These are phyloP conservation scores for Artibeus jamaicensis DNA, from an alignment of 2,797 vertebrate genomes.

Conservation along the genomic window DNA sequence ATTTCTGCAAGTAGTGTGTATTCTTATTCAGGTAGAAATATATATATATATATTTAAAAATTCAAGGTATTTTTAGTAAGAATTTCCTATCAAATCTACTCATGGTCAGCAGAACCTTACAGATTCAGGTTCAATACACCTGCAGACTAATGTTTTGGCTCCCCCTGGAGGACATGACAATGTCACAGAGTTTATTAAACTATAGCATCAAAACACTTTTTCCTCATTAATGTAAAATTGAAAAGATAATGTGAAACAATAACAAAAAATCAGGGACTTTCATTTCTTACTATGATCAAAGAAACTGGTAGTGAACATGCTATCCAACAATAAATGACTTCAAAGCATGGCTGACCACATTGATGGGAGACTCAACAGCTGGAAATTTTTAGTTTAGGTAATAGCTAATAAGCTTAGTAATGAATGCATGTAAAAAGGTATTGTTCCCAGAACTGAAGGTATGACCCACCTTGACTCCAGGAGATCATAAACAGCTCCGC, in stretches of 20 bases:
- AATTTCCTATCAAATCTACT: not conserved
- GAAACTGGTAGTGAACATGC: not conserved
- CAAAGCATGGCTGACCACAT: not conserved
- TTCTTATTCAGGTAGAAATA: not conserved
- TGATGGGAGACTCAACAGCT: no score
- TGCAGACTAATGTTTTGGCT: conserved; percentile 34
- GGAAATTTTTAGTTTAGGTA: no score
- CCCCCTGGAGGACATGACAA: conserved; percentile 13
- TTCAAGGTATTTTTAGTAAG: not conserved
- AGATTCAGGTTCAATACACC: not conserved
- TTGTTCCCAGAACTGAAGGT: no score
- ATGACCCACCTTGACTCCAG: no score
- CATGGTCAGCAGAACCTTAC: not conserved
- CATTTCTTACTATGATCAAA: not conserved
- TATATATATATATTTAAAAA: not conserved
- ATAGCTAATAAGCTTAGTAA: no score
- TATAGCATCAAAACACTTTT: not conserved
- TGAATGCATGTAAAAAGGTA: no score
- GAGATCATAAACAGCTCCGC: no score
- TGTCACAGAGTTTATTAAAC: not conserved
- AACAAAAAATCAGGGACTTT: not conserved
- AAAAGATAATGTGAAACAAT: not conserved
- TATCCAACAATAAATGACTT: not conserved
- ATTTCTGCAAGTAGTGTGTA: not conserved
- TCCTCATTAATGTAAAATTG: not conserved